These are phyloP conservation scores for Athalia cordata DNA, from an alignment of 2,888 invertebrate species.

Conservation along the genomic window DNA sequence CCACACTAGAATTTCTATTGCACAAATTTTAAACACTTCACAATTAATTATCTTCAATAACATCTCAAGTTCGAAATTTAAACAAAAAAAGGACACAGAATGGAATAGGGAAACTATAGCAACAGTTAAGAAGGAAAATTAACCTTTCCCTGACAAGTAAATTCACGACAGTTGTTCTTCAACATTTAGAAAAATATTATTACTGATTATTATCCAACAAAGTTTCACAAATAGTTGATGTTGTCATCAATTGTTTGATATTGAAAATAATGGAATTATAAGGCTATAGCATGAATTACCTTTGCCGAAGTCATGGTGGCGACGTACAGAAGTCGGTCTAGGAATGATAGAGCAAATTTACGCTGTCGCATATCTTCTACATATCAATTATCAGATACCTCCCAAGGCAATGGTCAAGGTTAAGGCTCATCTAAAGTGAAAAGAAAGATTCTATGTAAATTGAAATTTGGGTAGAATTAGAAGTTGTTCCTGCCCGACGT, in stretches of 20 bases:
- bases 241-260: neutral
- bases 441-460: too few species aligned
- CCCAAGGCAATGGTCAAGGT: neutral
- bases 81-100: too few species aligned
- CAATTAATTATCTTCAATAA: too few species aligned
- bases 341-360: constrained; percentile 24
- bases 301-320: constrained; percentile 53
- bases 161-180: neutral
- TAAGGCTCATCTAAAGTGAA: neutral
- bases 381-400: too few species aligned
- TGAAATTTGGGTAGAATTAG: too few species aligned
- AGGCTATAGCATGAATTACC: constrained; percentile 46
- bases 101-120: constrained; percentile 5
- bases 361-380: too few species aligned
- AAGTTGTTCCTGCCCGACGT: too few species aligned
- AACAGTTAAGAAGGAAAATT: neutral
- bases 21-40: neutral
- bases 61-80: too few species aligned
- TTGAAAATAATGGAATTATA: constrained; percentile 3
- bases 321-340: neutral
- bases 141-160: neutral
- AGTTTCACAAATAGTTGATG: neutral
- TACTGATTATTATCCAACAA: neutral
- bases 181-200: neutral
- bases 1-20: neutral